Percentiles rank a stretch among this genome's conserved stretches.
phyloP scores from a whole-genome alignment of 2,113 vertebrate species.

The Alouatta palliata region DNA sequence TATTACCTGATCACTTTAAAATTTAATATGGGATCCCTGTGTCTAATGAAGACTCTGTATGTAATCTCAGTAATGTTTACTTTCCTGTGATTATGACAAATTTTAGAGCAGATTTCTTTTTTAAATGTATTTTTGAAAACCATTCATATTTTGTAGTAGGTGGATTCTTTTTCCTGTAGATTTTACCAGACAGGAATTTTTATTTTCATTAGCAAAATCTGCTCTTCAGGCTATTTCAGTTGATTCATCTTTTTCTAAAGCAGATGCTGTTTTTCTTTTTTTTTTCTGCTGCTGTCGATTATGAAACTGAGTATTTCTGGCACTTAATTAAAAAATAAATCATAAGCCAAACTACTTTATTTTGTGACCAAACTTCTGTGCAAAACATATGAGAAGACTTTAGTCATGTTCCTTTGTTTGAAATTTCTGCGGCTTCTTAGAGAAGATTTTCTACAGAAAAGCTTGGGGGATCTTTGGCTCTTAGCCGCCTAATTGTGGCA shows the following conservation, averaged over 20 bases:
- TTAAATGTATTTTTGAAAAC: slow-evolving; percentile 22
- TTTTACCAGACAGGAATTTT: slow-evolving; percentile 52
- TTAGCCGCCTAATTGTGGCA: not conserved
- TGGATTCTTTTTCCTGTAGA: slow-evolving; percentile 42
- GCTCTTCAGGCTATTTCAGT: slow-evolving; percentile 64
- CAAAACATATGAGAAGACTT: slow-evolving; percentile 42
- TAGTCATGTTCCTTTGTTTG: not conserved
- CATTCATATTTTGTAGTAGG: slow-evolving; percentile 16
- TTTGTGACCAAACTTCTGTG: slow-evolving; percentile 58
- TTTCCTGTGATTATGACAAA: slow-evolving; percentile 29
- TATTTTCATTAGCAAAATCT: slow-evolving; percentile 49
- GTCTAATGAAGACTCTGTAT: slow-evolving; percentile 39
- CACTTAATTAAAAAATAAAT: slow-evolving; percentile 65
- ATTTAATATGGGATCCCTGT: not conserved
- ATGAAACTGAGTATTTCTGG: slow-evolving; percentile 55
- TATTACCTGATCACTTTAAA: slow-evolving; percentile 24
- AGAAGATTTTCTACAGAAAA: not conserved
- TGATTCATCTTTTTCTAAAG: slow-evolving; percentile 60
- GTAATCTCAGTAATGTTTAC: slow-evolving; percentile 41
- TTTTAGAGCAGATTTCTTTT: slow-evolving; percentile 41
- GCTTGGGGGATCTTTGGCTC: not conserved
- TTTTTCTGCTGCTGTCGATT: slow-evolving; percentile 51
- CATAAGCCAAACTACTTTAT: slow-evolving; percentile 60
- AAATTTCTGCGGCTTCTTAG: slow-evolving; percentile 30
- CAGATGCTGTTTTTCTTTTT: slow-evolving; percentile 71